A percentile compares a stretch with the other conserved stretches of the same genome.
These are phyloP conservation scores for Himalopsyche japonica DNA, from an alignment of 2,888 invertebrate species.

Conservation along the genomic window DNA sequence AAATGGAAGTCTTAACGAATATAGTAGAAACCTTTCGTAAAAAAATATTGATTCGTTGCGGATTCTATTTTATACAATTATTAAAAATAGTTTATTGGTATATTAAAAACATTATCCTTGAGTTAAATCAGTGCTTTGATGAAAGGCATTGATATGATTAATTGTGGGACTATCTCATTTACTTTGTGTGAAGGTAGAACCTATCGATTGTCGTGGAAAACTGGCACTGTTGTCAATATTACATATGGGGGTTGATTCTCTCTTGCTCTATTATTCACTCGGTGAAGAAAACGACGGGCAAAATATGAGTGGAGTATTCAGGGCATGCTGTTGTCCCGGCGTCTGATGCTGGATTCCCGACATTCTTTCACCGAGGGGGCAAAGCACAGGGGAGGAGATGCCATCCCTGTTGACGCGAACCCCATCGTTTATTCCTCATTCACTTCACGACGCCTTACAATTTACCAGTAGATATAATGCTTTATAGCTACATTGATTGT, in stretches of 20 bases:
- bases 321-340: constrained; percentile 32
- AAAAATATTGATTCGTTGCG: no score
- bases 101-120: no score
- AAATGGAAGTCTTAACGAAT: no score
- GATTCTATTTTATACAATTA: no score
- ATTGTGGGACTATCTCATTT: neutral
- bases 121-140: no score
- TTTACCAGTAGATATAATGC: neutral
- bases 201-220: neutral
- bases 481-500: neutral
- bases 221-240: neutral
- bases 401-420: neutral
- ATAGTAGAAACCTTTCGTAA: no score
- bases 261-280: neutral
- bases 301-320: constrained; percentile 26
- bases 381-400: neutral
- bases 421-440: constrained; percentile 8
- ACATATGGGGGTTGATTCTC: neutral
- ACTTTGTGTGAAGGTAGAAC: neutral
- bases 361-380: constrained; percentile 10
- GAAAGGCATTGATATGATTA: no score
- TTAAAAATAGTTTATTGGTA: no score
- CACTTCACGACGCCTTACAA: neutral
- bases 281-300: neutral
- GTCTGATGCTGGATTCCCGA: constrained; percentile 18